Evolutionary conservation across 2,888 invertebrate genomes (phyloP), one percentile per base, ranked within the genome.

Genomic region (Orthosia incerta): DNA sequence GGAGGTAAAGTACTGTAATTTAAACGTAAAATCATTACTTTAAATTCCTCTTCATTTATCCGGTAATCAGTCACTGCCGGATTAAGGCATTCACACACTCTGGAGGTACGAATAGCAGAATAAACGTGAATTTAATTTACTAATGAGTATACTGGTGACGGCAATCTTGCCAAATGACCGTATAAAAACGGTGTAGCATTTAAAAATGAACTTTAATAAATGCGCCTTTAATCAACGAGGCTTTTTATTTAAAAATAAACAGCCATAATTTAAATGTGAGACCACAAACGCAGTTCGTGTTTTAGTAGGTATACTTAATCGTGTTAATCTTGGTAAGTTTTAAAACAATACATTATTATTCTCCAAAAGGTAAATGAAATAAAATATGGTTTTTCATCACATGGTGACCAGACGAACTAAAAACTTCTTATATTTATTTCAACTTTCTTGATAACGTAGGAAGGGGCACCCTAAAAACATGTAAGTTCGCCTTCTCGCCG

Each of bases 21-120:
- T n/a, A n/a, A n/a, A n/a, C n/a, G n/a, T n/a, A n/a, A n/a, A n/a
- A n/a, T n/a, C 5, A 20, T 46, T 15, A 51, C 0, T 45, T 20
- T 13, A 39, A 69, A 57, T 48, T 23, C 57, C 16, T 51, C n/a
- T 77, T 31, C 13, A 9, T 62, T 51, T 51, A 51, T 62, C 1
- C n/a, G 46, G 71, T 64, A 64, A 63, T 71, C 64, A 64, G 50
- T 78, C 60, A 71, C 79, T 71, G 78, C 60, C n/a, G n/a, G 64
- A 65, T 65, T 65, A 56, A 55, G n/a, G 60, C 46, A 46, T 61
- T 51, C 18, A 46, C 56, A 64, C 50, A 55, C 53, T 55, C 18
- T 51, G 31, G 23, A 61, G 13, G 53, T 64, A 31, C 31, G 31
- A 46, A 3, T 23, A 31, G 20, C 20, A 51, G 50, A 71, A 57